Base-by-base conservation (phyloP, 2,113 vertebrate species). In the Marmota monax region DNA sequence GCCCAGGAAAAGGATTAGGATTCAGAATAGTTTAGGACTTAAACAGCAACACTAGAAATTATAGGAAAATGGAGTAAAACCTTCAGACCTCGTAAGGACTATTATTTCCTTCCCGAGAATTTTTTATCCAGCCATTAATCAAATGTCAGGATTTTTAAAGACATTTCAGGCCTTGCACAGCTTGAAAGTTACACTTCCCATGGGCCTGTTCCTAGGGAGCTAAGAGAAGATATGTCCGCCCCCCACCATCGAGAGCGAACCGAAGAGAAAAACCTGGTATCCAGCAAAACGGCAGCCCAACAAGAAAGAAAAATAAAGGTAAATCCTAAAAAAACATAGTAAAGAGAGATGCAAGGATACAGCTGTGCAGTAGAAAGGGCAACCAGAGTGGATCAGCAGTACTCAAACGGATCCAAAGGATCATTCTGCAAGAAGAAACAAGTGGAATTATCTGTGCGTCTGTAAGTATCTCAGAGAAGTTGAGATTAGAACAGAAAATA, bases 21-120 rank as follows among this genome's bases (percentile, higher is more conserved):
- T 73, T 89, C 76, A 76, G 42, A 65, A 92, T 7, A 70, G 32
- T 14, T 95, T 83, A n/a, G 48, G 11, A 83, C 65, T 90, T 79
- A 80, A 86, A 39, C 12, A 79, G 48, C 39, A 76, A 96, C 56
- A 65, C 3, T 29, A 77, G 51, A 91, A 88, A 94, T 74, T 51
- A 78, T 34, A 95, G 67, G 18, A 58, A 53, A 94, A 86, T 89
- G 27, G 16, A 92, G 16, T 10, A 78, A 94, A 92, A n/a, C 17
- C 77, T 94, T 94, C 65, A 90, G 70, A 88, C 92, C 27, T 39
- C 74, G 84, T 72, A 92, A 90, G 37, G 27, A 97, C 82, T 42
- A 73, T 74, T 74, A 95, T 76, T 74, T 97, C 42, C 65, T 90
- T 53, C 39, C 20, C 74, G 17, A 80, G 65, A 94, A 90, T 70